Evolutionary conservation across 2,888 invertebrate species (phyloP).

Genomic region (Ophioninae sp.): DNA sequence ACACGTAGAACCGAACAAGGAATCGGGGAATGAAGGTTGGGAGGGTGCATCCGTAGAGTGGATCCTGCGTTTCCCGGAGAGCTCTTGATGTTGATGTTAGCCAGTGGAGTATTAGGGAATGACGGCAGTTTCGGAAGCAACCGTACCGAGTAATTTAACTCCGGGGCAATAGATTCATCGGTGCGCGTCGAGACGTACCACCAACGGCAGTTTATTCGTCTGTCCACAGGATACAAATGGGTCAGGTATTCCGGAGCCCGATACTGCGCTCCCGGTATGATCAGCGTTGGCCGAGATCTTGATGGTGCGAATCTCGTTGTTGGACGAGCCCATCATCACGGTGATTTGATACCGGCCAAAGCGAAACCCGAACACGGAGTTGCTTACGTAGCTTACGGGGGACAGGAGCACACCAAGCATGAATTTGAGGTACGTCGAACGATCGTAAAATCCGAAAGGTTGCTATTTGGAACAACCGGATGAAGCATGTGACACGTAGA

Average conservation of each 20-base stretch:
- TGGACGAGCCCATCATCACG: constrained; percentile 71
- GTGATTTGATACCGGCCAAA: constrained; percentile 69
- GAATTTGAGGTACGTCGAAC: constrained; percentile 65
- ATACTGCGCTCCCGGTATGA: constrained; percentile 69
- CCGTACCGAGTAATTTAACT: constrained; percentile 36
- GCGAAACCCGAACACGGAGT: constrained; percentile 68
- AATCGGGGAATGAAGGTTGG: background rate
- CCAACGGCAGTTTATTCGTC: constrained; percentile 23
- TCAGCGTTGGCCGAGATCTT: constrained; percentile 76
- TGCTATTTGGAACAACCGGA: too few species aligned
- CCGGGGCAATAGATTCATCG: constrained; percentile 18
- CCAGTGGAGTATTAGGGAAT: constrained; percentile 17
- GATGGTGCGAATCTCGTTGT: constrained; percentile 78
- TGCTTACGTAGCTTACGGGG: constrained; percentile 65
- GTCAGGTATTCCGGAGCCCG: constrained; percentile 69
- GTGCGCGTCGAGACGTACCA: constrained; percentile 6
- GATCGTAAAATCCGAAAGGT: too few species aligned
- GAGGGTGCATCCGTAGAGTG: background rate
- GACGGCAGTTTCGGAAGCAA: constrained; percentile 1
- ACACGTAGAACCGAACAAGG: background rate
- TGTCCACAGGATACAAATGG: constrained; percentile 71
- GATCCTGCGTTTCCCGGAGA: constrained; percentile 1
- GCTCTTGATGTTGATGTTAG: constrained; percentile 21
- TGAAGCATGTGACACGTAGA: too few species aligned
- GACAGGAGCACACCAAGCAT: constrained; percentile 64